Evolutionary conservation across 2,888 invertebrate genomes (phyloP).

Genomic region (Xanthorhoe designata): DNA sequence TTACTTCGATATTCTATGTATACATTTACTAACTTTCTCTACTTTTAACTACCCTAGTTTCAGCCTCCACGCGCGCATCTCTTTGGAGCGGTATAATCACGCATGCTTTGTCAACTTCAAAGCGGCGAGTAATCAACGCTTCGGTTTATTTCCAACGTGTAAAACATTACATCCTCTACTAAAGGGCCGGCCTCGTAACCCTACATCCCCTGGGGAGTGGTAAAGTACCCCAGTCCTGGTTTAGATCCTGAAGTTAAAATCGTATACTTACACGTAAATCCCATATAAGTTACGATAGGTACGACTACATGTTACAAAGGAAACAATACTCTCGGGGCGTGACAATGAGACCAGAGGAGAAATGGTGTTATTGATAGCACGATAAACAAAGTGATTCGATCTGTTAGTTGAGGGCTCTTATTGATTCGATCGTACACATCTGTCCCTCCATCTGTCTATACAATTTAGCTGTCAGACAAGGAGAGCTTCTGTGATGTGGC

Average conservation of each 20-base stretch:
- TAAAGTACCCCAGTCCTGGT: constrained; percentile 45
- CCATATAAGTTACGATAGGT: constrained; percentile 27
- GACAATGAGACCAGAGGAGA: constrained; percentile 16
- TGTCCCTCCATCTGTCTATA: constrained; percentile 36
- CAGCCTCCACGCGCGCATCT: constrained; percentile 22
- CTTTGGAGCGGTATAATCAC: constrained; percentile 37
- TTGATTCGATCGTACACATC: constrained; percentile 31
- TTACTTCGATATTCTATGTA: not conserved
- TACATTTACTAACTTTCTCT: constrained; percentile 10
- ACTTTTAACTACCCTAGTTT: constrained; percentile 26
- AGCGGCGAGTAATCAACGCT: constrained; percentile 49
- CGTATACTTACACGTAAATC: constrained; percentile 13
- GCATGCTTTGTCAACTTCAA: constrained; percentile 57
- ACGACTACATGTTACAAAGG: constrained; percentile 10
- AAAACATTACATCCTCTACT: constrained; percentile 48
- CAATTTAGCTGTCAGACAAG: constrained; percentile 34
- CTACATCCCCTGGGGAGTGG: constrained; percentile 46
- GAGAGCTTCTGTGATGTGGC: constrained; percentile 27
- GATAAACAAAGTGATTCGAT: constrained; percentile 24
- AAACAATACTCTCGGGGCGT: constrained; percentile 23
- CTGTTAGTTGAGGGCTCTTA: constrained; percentile 19
- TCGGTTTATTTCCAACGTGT: constrained; percentile 50
- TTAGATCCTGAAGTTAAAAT: constrained; percentile 26
- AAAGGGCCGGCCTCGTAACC: constrained; percentile 46
- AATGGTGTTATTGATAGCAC: constrained; percentile 22